phyloP scores from a whole-genome alignment of 2,888 invertebrate genomes.

The Clunio marinus region DNA sequence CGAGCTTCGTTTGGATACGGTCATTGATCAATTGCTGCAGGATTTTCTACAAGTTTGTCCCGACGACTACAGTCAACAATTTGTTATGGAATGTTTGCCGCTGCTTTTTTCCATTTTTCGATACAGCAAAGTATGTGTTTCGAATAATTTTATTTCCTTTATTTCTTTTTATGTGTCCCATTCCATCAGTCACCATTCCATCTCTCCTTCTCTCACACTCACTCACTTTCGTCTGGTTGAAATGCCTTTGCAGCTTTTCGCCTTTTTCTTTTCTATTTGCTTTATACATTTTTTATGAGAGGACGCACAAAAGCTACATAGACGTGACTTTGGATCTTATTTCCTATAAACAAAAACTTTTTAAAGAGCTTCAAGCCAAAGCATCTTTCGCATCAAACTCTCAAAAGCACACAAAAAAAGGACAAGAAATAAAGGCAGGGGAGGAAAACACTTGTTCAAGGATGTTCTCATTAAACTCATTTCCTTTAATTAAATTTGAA shows the following conservation, averaged over 20 bases:
- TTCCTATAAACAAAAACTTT: neutral
- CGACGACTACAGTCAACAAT: conserved; percentile 83
- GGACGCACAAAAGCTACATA: conserved; percentile 7
- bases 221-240: too few species aligned
- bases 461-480: conserved; percentile 25
- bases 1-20: conserved; percentile 73
- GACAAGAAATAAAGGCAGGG: too few species aligned
- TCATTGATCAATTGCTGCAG: conserved; percentile 82
- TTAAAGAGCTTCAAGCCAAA: neutral
- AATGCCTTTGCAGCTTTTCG: too few species aligned
- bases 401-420: too few species aligned
- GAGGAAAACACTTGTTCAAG: conserved; percentile 21
- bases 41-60: conserved; percentile 88
- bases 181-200: neutral
- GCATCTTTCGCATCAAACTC: too few species aligned
- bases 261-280: conserved; percentile 7
- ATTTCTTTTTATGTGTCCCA: neutral
- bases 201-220: neutral
- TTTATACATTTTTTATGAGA: conserved; percentile 25
- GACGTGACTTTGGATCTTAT: conserved; percentile 33
- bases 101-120: conserved; percentile 84
- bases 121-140: conserved; percentile 70
- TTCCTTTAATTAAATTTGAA: conserved; percentile 38
- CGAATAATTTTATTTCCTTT: conserved; percentile 36
- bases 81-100: conserved; percentile 85